Percentiles rank a stretch among this genome's conserved stretches.
Conservation (phyloP, 2,888 invertebrate genomes). For the Amitus sp. region DNA sequence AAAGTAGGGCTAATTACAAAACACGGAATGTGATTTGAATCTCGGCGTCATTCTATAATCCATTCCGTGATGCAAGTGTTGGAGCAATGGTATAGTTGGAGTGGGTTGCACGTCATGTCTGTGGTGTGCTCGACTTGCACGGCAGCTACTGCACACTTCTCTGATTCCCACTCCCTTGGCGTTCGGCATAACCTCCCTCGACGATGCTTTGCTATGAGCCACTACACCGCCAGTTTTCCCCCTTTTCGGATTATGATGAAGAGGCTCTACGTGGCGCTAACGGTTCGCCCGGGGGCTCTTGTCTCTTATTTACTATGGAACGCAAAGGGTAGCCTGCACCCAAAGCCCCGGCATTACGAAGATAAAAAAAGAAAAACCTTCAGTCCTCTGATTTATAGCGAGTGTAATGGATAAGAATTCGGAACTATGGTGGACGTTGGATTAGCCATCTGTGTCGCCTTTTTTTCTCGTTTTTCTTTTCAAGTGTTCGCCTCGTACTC, state of each 20-base stretch:
- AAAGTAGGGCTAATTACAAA: slow-evolving; percentile 14
- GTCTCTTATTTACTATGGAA: slow-evolving; percentile 55
- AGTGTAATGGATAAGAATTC: slow-evolving; percentile 40
- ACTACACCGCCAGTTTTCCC: slow-evolving; percentile 11
- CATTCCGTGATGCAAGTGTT: slow-evolving; percentile 49
- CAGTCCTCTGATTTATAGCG: slow-evolving; percentile 47
- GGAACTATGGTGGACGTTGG: slow-evolving; percentile 18
- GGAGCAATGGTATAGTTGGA: slow-evolving; percentile 45
- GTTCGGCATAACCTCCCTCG: slow-evolving; percentile 5
- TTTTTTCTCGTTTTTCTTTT: not conserved
- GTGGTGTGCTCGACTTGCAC: slow-evolving; percentile 11
- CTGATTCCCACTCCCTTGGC: slow-evolving; percentile 14
- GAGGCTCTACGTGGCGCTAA: slow-evolving; percentile 21
- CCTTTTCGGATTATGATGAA: slow-evolving; percentile 37
- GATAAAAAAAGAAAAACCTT: slow-evolving; percentile 8
- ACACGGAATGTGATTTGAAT: slow-evolving; percentile 49
- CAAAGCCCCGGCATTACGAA: slow-evolving; percentile 9
- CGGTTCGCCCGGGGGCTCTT: slow-evolving; percentile 44
- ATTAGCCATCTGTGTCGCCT: slow-evolving; percentile 8
- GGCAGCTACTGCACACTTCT: slow-evolving; percentile 11
- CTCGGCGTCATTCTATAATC: slow-evolving; percentile 53
- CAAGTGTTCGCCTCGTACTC: not conserved
- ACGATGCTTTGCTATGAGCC: slow-evolving; percentile 13
- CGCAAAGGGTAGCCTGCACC: slow-evolving; percentile 44
- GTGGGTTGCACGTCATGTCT: slow-evolving; percentile 43